Evolutionary conservation across 1,140 invertebrate species (phyloP).

Genomic region (Aleiodes sp.): DNA sequence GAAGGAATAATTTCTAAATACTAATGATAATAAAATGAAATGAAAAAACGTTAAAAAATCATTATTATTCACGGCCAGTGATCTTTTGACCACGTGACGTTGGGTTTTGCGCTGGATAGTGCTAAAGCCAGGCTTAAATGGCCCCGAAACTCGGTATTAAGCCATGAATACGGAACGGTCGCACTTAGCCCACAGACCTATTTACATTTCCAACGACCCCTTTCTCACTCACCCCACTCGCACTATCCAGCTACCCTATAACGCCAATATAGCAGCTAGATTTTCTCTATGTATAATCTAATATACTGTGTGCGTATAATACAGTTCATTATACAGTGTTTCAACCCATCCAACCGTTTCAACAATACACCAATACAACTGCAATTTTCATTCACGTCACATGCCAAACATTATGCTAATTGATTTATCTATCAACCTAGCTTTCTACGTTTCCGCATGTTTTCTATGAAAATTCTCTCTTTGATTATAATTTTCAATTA

Average conservation of each 20-base stretch:
- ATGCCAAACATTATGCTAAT: constrained; percentile 24
- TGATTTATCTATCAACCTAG: constrained; percentile 31
- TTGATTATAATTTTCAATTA: neutral
- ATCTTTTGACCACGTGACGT: constrained; percentile 1
- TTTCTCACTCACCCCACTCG: constrained; percentile 6
- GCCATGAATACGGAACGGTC: constrained; percentile 39
- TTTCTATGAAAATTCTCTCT: neutral
- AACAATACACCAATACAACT: constrained; percentile 20
- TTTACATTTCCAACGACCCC: constrained; percentile 36
- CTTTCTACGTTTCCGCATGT: neutral
- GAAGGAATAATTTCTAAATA: neutral
- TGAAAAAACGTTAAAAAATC: neutral
- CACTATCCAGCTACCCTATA: constrained; percentile 3
- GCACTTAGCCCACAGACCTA: constrained; percentile 39
- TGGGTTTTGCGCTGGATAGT: neutral
- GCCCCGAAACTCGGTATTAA: constrained; percentile 37
- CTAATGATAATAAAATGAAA: no score
- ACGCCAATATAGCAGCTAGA: neutral
- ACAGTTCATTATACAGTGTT: neutral
- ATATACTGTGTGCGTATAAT: neutral
- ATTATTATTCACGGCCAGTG: neutral
- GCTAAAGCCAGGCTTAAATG: constrained; percentile 3
- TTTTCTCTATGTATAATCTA: neutral
- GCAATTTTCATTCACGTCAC: constrained; percentile 30
- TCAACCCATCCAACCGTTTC: neutral